Base-by-base conservation (phyloP, 2,797 vertebrate species). In the Taeniopygia guttata region DNA sequence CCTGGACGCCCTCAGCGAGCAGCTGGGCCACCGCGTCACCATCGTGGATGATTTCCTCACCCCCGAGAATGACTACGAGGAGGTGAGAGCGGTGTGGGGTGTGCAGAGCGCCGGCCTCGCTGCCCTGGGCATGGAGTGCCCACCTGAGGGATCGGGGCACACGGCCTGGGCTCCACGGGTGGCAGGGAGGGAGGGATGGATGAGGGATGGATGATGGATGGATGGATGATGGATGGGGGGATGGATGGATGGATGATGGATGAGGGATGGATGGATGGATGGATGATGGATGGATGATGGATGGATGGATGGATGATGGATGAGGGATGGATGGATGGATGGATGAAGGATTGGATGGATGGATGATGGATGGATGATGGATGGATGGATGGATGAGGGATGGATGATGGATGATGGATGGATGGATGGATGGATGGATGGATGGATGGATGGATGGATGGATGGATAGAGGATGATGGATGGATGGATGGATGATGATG, bases 31-130 rank as follows among this genome's bases (percentile, higher is more conserved):
- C 93, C 97, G 98, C 6, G 98, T 99, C 96, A 98, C 98, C 30
- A 97, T 99, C 14, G 98, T 98, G 93, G 99, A 99, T 4, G 99
- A 99, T 59, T 99, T 99, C n/a, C 96, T 98, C 58, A 98, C 98
- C 6, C 98, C 98, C 0, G 99, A 99, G 97, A 99, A 99, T 0
- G 99, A 99, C 97, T 99, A 99, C 0, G 99, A 99, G 93, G 99
- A 99, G 99, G 99, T 99, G 94, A 97, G 98, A 0, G 0, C 1
- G 91, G 45, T 7, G 1, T 7, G 6, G 40, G 34, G 6, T 6
- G 10, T 42, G 17, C 62, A 10, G n/a, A 38, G 51, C 11, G 2
- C 1, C 15, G 6, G 3, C 16, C 6, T 5, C 22, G 43, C 7
- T 2, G 54, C 13, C 8, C 27, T 1, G 19, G 17, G 4, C 0